Evolutionary conservation across 2,113 vertebrate genomes (phyloP).

Genomic region (Trogon melanurus): DNA sequence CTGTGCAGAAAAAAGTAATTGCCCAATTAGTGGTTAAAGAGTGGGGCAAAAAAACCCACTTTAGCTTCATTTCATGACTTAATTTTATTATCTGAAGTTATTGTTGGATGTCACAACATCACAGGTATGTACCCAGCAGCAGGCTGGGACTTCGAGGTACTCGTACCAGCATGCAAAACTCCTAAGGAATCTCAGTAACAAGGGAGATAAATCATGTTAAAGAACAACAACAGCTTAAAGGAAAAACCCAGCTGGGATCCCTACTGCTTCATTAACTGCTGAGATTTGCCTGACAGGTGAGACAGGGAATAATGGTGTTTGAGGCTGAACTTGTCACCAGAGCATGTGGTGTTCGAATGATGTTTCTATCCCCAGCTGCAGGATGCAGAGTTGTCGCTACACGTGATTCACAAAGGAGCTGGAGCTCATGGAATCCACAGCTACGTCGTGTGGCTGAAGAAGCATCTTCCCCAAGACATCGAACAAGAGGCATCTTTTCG

Average conservation of each 20-base stretch:
- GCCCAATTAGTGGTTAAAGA: not conserved
- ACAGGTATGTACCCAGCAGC: accelerated
- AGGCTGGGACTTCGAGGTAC: not conserved
- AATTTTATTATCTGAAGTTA: not conserved
- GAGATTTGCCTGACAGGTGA: not conserved
- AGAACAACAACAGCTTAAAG: not conserved
- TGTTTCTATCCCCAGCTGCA: not conserved
- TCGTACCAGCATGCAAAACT: not conserved
- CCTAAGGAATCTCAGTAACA: accelerated
- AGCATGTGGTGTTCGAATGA: not conserved
- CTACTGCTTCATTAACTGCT: not conserved
- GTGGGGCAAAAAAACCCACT: accelerated
- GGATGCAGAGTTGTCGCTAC: not conserved
- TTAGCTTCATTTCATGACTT: no score
- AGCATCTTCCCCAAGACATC: not conserved
- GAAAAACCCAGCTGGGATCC: not conserved
- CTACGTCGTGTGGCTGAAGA: not conserved
- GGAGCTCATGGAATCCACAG: not conserved
- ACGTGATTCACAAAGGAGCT: accelerated
- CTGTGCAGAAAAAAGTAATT: not conserved
- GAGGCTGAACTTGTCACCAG: not conserved
- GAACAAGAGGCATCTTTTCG: not conserved
- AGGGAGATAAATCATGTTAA: not conserved
- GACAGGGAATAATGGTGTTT: not conserved
- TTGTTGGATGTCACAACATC: not conserved